Evolutionary conservation across 2,888 invertebrate species (phyloP).

Genomic region (Hanleya hanleyi): DNA sequence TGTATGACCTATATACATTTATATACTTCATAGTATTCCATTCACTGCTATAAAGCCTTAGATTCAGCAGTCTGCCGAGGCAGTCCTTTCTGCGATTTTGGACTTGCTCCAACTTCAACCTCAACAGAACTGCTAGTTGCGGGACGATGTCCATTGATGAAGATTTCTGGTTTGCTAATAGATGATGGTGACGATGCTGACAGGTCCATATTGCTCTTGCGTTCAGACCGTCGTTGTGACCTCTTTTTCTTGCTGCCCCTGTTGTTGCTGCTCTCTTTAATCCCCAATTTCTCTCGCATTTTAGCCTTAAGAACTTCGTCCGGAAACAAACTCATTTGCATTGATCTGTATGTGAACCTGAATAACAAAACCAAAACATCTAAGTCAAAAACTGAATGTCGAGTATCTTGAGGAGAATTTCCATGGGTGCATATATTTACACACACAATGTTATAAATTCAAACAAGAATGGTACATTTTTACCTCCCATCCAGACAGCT

Average conservation of each 20-base stretch:
- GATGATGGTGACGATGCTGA: not conserved
- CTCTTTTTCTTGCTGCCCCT: not conserved
- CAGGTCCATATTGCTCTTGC: not conserved
- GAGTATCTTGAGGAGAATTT: no score
- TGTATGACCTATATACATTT: no score
- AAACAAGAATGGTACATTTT: no score
- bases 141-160: not conserved
- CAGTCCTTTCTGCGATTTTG: no score
- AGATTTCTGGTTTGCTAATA: not conserved
- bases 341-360: constrained; percentile 52
- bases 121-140: not conserved
- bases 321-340: constrained; percentile 57
- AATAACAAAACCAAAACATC: no score
- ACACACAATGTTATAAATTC: no score
- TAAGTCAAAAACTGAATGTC: no score
- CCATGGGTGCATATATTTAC: no score
- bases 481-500: no score
- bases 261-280: not conserved
- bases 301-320: constrained; percentile 52
- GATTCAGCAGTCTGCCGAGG: no score
- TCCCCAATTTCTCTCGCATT: constrained; percentile 44
- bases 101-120: not conserved
- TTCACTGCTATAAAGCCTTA: no score
- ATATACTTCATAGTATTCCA: no score
- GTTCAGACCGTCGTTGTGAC: not conserved